These are phyloP conservation scores for Coremacera marginata DNA, from an alignment of 2,888 invertebrate genomes.

Conservation along the genomic window DNA sequence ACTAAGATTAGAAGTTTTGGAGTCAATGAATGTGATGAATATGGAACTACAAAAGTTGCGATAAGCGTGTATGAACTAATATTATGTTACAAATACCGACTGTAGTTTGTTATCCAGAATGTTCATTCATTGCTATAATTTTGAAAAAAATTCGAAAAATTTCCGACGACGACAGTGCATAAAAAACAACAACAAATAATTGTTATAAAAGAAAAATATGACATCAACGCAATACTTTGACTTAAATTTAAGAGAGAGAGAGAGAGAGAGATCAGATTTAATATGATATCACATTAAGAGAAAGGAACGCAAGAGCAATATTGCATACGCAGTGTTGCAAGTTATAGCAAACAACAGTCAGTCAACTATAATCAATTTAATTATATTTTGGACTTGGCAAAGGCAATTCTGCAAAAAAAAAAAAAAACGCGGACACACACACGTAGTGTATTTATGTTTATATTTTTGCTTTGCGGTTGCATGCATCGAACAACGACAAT, in stretches of 20 bases:
- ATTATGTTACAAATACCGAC: no score
- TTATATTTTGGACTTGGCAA: slow-evolving; percentile 27
- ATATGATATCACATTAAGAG: background rate
- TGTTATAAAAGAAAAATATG: background rate
- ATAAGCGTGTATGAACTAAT: no score
- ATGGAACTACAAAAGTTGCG: no score
- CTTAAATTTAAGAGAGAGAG: no score
- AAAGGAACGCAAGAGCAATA: slow-evolving; percentile 11
- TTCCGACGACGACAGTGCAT: background rate
- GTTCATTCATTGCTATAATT: no score
- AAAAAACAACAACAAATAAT: background rate
- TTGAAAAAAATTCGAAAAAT: no score
- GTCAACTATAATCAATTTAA: slow-evolving; percentile 31
- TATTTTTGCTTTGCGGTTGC: background rate
- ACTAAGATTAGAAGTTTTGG: no score
- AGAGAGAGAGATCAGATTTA: no score
- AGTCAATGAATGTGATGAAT: no score
- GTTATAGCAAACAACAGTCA: slow-evolving; percentile 3
- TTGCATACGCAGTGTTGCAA: background rate
- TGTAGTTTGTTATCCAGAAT: no score
- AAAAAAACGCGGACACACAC: background rate
- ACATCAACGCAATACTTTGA: background rate
- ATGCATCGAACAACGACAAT: background rate
- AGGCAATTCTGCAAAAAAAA: slow-evolving; percentile 24
- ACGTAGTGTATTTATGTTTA: background rate